These are phyloP conservation scores for Lamproptera curius DNA, from an alignment of 2,888 invertebrate genomes.

Conservation along the genomic window DNA sequence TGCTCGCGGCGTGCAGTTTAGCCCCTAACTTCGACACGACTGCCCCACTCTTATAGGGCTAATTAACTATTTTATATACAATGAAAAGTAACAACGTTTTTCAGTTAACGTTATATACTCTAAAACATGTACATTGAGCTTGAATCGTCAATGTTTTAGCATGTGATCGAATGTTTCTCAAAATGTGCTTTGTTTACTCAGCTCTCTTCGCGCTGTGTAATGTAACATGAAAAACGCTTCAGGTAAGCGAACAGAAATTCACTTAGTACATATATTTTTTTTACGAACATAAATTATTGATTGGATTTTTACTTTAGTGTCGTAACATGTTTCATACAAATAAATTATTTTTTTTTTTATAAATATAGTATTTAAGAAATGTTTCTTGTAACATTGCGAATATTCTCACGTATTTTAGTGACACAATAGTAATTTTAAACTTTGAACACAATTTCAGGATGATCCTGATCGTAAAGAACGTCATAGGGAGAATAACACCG, in stretches of 20 bases:
- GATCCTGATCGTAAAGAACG: slow-evolving; percentile 32
- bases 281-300: too few species aligned
- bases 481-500: slow-evolving; percentile 27
- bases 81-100: slow-evolving; percentile 11
- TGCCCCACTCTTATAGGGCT: slow-evolving; percentile 3
- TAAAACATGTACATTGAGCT: background rate
- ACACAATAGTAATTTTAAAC: too few species aligned
- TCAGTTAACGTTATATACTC: slow-evolving; percentile 1
- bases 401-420: too few species aligned
- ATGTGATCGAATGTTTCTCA: background rate
- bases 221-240: slow-evolving; percentile 18
- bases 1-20: slow-evolving; percentile 25
- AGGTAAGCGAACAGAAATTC: slow-evolving; percentile 19
- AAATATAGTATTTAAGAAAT: too few species aligned
- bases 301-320: too few species aligned
- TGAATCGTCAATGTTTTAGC: background rate
- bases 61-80: slow-evolving; percentile 12
- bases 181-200: slow-evolving; percentile 4
- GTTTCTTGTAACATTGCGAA: too few species aligned
- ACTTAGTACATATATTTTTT: too few species aligned
- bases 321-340: too few species aligned
- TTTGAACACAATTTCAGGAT: slow-evolving; percentile 49
- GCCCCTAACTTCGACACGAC: slow-evolving; percentile 16
- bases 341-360: too few species aligned
- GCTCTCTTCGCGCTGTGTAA: slow-evolving; percentile 9